Evolutionary conservation across 1,140 invertebrate genomes (phyloP).

Genomic region (Idris sp.): DNA sequence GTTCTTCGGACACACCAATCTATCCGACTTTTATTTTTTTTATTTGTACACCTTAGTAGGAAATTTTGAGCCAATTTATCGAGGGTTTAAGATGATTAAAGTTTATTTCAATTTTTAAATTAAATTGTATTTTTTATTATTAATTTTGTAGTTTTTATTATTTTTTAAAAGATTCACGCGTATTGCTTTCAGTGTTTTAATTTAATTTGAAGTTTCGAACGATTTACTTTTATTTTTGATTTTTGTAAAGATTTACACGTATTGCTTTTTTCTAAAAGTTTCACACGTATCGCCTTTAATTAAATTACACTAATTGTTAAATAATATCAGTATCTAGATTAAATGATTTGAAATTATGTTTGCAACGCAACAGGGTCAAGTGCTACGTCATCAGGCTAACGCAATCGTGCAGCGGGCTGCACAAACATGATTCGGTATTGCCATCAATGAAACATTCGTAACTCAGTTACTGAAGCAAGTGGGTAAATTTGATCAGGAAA

Average conservation of each 20-base stretch:
- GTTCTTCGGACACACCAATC: constrained; percentile 80
- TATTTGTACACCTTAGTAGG: too few species aligned
- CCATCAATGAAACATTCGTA: constrained; percentile 31
- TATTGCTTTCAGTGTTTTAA: too few species aligned
- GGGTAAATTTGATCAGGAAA: constrained; percentile 8
- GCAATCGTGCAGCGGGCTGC: constrained; percentile 11
- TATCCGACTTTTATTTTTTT: constrained; percentile 77
- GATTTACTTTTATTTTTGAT: too few species aligned
- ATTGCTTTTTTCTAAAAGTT: too few species aligned
- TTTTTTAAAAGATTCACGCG: too few species aligned
- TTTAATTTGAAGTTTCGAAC: too few species aligned
- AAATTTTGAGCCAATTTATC: constrained; percentile 3
- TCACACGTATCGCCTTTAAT: constrained; percentile 1
- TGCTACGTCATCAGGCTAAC: constrained; percentile 23
- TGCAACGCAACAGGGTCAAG: constrained; percentile 27
- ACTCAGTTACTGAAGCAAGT: constrained; percentile 1
- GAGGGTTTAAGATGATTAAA: too few species aligned
- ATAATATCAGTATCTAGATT: constrained; percentile 7
- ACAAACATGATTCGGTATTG: constrained; percentile 16
- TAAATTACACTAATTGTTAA: too few species aligned
- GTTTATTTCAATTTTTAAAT: too few species aligned
- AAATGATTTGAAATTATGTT: constrained; percentile 31
- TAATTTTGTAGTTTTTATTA: too few species aligned
- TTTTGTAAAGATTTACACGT: too few species aligned
- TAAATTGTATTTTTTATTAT: too few species aligned